Evolutionary conservation across 2,888 invertebrate genomes (phyloP), one percentile per base, ranked within the genome.

Genomic region (Ceramica pisi): DNA sequence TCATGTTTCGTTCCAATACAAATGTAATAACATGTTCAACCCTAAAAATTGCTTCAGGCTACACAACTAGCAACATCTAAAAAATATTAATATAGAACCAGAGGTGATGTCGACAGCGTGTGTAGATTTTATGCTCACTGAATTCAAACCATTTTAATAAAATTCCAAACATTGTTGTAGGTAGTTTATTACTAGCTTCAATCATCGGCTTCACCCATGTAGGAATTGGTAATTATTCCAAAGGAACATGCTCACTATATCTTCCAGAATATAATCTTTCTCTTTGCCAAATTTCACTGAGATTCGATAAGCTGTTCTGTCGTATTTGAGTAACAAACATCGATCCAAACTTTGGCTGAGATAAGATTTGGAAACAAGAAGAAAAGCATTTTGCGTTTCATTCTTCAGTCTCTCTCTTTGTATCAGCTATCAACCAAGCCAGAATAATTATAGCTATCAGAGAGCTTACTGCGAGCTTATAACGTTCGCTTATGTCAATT

Each of bases 141-240:
- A 46, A 21, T 60, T 44, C 21, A 16, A 12, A 51, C n/a, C n/a
- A 59, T 26, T 70, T 69, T 23, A 21, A 21, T 48, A 41, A 41
- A 62, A 56, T 10, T 7, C 19, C 38, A 19, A 56, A 9, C 7
- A 46, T 7, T 46, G 19, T 46, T 41, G 12, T 41, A 14, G 7
- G 7, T 46, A 0, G 7, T 46, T 19, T 46, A 46, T 16, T 44
- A 44, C 10, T 10, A 38, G 3, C 38, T 38, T 38, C 38, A 12
- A 12, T 12, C 12, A 38, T 3, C 12, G 38, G 38, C 38, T 38
- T 12, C 2, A 1, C 12, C 38, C 12, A n/a, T n/a, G 38, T 12
- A 3, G 1, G 38, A 2, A 12, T 38, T n/a, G n/a, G 38, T 12
- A 12, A 12, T 38, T 10, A 38, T 38, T 2, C 38, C 38, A 10